Conservation (phyloP, 2,113 vertebrate genomes). For the Channa maculata region DNA sequence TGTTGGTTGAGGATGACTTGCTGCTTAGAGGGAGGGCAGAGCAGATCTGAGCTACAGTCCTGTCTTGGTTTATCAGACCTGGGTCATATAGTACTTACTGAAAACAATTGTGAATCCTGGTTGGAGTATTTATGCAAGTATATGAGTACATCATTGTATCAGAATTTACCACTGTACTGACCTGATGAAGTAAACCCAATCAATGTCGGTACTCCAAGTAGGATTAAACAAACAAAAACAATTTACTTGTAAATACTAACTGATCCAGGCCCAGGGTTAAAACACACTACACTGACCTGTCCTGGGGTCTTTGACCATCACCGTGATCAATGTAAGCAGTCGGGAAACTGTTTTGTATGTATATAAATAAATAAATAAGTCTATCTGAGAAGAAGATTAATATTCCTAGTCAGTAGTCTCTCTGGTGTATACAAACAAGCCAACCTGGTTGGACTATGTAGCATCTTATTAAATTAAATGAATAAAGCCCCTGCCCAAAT, state of each 20-base stretch:
- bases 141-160: constrained; percentile 18
- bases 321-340: constrained; percentile 84
- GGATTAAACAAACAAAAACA: constrained; percentile 34
- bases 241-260: constrained; percentile 50
- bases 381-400: constrained; percentile 81
- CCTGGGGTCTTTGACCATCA: constrained; percentile 79
- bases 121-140: constrained; percentile 43
- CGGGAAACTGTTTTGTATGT: constrained; percentile 88
- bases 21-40: constrained; percentile 80
- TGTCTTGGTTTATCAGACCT: constrained; percentile 39
- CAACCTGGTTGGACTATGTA: constrained; percentile 96
- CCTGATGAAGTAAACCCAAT: constrained; percentile 24
- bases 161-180: constrained; percentile 13
- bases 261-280: constrained; percentile 51
- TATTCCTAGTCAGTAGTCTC: constrained; percentile 89
- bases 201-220: constrained; percentile 40
- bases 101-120: constrained; percentile 31
- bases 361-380: constrained; percentile 84
- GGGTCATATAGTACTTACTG: constrained; percentile 47
- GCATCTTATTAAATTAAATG: constrained; percentile 92
- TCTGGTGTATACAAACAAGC: constrained; percentile 88
- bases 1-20: constrained; percentile 76
- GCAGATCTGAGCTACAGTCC: constrained; percentile 69
- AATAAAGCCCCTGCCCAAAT: constrained; percentile 88
- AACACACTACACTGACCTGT: constrained; percentile 73